Percentiles rank a stretch among this genome's conserved stretches.
phyloP scores from a whole-genome alignment of 2,797 vertebrate genomes.

The Gymnothorax javanicus region DNA sequence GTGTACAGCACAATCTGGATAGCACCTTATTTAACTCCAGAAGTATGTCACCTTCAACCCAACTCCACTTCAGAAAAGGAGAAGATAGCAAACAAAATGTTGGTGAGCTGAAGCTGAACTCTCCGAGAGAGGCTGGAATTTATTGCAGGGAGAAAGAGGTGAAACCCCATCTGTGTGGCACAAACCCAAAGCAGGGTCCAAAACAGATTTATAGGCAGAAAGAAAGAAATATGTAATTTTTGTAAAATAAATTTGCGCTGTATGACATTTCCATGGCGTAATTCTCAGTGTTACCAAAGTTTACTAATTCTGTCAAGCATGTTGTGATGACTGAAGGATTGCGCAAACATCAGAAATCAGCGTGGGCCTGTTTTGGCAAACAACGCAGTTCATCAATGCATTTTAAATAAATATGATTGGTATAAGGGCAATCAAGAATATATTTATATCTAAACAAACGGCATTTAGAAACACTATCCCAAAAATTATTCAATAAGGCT shows the following conservation, averaged over 20 bases:
- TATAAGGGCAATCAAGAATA: neutral
- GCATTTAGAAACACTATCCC: no score
- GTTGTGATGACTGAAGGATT: neutral
- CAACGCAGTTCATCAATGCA: neutral
- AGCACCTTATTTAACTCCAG: neutral
- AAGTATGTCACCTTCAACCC: neutral
- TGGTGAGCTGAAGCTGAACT: neutral
- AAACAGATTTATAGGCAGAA: neutral
- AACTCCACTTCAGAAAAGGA: neutral
- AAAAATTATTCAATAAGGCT: no score
- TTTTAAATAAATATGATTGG: neutral
- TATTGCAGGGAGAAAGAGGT: no score
- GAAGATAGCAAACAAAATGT: neutral
- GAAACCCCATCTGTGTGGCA: neutral
- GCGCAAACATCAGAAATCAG: neutral
- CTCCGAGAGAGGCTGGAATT: neutral
- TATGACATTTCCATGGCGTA: neutral
- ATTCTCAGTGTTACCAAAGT: neutral
- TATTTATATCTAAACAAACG: neutral
- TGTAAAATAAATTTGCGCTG: neutral
- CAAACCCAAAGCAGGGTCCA: neutral
- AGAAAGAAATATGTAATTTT: conserved; percentile 3
- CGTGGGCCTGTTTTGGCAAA: neutral
- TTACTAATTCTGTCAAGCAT: neutral
- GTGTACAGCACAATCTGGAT: neutral